Base-by-base conservation (phyloP, 2,113 vertebrate species). In the Alethe castanea region DNA sequence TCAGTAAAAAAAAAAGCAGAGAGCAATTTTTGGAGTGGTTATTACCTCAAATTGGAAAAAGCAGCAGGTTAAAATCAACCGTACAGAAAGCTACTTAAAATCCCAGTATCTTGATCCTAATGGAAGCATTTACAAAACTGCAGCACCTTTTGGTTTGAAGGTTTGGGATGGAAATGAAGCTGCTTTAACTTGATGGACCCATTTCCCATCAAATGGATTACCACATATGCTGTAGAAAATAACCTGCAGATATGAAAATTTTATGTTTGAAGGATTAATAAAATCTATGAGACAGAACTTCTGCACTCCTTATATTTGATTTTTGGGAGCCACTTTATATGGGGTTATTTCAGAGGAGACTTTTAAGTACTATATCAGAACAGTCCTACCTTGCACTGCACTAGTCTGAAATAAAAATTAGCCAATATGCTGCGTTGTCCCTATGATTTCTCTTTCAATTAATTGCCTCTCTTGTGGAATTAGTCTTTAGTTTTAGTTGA, bases 1-100 rank as follows among this genome's bases (percentile, higher is more conserved):
- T 85, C 52, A 45, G 52, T n/a, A n/a, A 33, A 88, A 8, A 11
- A 78, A 60, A 17, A 38, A 48, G 2, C 1, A 48, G 4, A 28
- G 53, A 9, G 6, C 16, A 31, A 48, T 69, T 62, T 77, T n/a
- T 40, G 2, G 26, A 67, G 35, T 2, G 0, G 0, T 19, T 76
- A 33, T n/a, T 57, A 23, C 47, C 7, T 80, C 15, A 62, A 47
- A 84, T 9, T 8, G 14, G 42, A 62, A 81, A 77, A 84, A 53
- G 7, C 11, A 67, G 10, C 14, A 12, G 48, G 28, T 76, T 33
- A 86, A 82, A 86, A 82, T 56, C 4, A 3, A 5, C 48, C 8
- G 9, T 26, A 50, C 15, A 26, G 48, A 50, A 50, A 20, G 33
- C n/a, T 59, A 69, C 19, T 40, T 16, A 44, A 67, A 44, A 64